These are phyloP conservation scores for Carapus acus DNA, from an alignment of 2,797 vertebrate species.

Conservation along the genomic window DNA sequence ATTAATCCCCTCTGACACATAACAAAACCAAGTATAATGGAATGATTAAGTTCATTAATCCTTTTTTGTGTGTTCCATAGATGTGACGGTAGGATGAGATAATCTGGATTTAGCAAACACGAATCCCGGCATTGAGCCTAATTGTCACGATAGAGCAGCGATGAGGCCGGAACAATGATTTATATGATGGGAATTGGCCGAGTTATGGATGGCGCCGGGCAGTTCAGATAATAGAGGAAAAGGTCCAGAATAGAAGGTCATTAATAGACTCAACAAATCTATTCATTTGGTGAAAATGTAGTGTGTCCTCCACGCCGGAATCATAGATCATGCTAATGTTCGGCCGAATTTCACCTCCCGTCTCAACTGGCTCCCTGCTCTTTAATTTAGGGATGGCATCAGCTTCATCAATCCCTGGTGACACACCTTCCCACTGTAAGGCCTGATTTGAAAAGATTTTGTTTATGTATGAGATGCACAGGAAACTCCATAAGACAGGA, in stretches of 20 bases:
- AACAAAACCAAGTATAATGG: conserved; percentile 48
- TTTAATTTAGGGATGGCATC: conserved; percentile 45
- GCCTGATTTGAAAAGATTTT: conserved; percentile 5
- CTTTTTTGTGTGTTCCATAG: conserved; percentile 53
- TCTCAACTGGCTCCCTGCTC: conserved; percentile 26
- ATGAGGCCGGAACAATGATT: conserved; percentile 56
- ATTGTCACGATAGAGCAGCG: conserved; percentile 53
- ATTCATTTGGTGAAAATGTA: conserved; percentile 58
- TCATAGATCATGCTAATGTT: conserved; percentile 64
- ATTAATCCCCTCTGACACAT: conserved; percentile 46
- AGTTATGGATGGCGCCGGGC: conserved; percentile 59
- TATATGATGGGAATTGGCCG: conserved; percentile 49
- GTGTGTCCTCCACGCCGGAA: conserved; percentile 38
- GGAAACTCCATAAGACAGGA: neutral
- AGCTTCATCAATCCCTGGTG: conserved; percentile 20
- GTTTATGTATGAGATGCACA: conserved; percentile 5
- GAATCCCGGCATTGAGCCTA: conserved; percentile 51
- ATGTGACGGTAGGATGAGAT: conserved; percentile 53
- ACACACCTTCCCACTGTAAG: conserved; percentile 7
- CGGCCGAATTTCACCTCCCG: conserved; percentile 51
- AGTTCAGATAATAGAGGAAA: conserved; percentile 59
- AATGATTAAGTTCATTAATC: conserved; percentile 57
- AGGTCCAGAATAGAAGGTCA: conserved; percentile 65
- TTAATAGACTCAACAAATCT: conserved; percentile 67
- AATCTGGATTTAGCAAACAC: conserved; percentile 68